Conservation (phyloP, 2,888 invertebrate genomes). For the Mimas tiliae region DNA sequence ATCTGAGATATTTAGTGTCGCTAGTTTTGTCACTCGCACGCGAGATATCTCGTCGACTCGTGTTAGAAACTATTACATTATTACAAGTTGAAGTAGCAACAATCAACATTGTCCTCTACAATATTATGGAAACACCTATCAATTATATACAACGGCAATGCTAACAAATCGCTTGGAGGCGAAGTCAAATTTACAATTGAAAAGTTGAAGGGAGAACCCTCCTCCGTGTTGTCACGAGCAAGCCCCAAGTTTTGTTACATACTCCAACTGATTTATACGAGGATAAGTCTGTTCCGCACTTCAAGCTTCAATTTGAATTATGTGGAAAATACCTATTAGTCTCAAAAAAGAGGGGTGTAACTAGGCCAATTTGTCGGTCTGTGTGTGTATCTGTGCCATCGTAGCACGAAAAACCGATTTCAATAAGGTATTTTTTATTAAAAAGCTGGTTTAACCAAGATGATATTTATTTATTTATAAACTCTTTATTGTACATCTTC, state of each 20-base stretch:
- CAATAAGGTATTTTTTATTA: no score
- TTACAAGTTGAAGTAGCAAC: neutral
- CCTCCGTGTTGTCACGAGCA: constrained; percentile 54
- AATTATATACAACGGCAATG: neutral
- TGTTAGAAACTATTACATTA: no score
- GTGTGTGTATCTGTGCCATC: no score
- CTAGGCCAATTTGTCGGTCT: no score
- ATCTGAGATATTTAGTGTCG: no score
- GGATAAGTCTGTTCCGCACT: constrained; percentile 48
- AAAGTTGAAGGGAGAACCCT: constrained; percentile 51
- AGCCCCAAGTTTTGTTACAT: constrained; percentile 49
- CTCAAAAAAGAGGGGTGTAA: no score
- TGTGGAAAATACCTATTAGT: constrained; percentile 16
- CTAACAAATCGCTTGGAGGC: constrained; percentile 7
- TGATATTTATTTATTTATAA: no score
- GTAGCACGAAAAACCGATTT: no score
- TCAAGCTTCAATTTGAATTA: constrained; percentile 39
- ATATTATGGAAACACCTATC: neutral
- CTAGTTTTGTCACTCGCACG: no score
- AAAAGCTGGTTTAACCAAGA: no score
- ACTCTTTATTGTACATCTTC: no score
- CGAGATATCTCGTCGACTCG: no score
- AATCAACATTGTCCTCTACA: neutral
- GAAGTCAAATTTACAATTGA: constrained; percentile 49
- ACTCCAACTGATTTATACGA: constrained; percentile 56